Conservation (phyloP, 1,140 invertebrate genomes). For the Nixonia krombeini region DNA sequence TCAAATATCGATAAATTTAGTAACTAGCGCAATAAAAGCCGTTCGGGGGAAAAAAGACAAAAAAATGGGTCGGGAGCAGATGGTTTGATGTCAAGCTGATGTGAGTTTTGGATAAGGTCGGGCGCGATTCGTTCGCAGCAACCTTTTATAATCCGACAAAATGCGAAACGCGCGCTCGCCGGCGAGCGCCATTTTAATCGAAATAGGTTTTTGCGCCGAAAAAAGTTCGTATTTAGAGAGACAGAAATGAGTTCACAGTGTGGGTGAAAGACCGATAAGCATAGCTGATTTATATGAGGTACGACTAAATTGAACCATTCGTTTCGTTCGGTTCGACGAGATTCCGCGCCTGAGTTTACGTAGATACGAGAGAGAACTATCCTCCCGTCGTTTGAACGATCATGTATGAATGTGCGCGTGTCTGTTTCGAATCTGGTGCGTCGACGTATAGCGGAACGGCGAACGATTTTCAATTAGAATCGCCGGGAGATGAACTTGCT, state of each 20-base stretch:
- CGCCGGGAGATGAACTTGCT: constrained; percentile 49
- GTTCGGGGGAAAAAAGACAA: too few species aligned
- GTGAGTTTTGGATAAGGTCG: constrained; percentile 45
- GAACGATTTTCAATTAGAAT: constrained; percentile 62
- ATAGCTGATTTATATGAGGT: constrained; percentile 60
- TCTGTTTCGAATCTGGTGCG: constrained; percentile 47
- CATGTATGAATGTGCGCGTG: constrained; percentile 47
- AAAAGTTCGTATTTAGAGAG: constrained; percentile 71
- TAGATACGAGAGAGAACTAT: constrained; percentile 49
- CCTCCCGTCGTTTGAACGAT: constrained; percentile 25
- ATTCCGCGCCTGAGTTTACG: constrained; percentile 56
- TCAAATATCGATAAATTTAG: constrained; percentile 20
- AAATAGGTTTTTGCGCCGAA: constrained; percentile 70
- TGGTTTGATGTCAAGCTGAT: constrained; percentile 34
- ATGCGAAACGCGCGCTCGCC: constrained; percentile 49
- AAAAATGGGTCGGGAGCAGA: constrained; percentile 18
- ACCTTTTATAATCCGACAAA: constrained; percentile 50
- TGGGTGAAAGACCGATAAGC: constrained; percentile 72
- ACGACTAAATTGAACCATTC: constrained; percentile 63
- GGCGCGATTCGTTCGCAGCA: constrained; percentile 46
- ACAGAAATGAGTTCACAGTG: constrained; percentile 71
- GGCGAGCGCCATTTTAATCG: constrained; percentile 66
- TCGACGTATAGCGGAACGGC: constrained; percentile 27
- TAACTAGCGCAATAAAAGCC: constrained; percentile 8
- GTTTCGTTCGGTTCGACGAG: constrained; percentile 56